Percentiles rank a stretch among this genome's conserved stretches.
These are phyloP conservation scores for Nymphalis urticae DNA, from an alignment of 2,888 invertebrate species.

Conservation along the genomic window DNA sequence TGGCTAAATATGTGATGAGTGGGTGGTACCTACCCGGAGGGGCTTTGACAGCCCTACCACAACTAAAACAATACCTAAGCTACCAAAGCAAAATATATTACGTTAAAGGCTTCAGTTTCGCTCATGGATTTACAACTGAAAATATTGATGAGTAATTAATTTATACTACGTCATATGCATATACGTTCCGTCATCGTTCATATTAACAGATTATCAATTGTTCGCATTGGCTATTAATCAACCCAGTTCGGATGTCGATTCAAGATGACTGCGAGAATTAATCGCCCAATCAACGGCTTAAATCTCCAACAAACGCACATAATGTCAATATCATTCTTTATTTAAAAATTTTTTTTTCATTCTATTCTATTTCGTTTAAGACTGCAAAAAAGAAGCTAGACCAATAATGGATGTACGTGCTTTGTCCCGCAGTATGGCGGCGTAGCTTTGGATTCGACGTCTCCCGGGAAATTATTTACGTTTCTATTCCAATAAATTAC, in stretches of 20 bases:
- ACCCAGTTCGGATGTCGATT: slow-evolving; percentile 50
- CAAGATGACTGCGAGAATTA: slow-evolving; percentile 61
- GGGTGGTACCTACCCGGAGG: too few relatives aligned
- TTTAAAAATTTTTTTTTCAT: neutral
- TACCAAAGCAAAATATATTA: too few relatives aligned
- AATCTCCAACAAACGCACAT: neutral
- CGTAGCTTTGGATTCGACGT: slow-evolving; percentile 34
- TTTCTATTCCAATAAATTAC: slow-evolving; percentile 55
- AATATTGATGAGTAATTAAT: slow-evolving; percentile 11
- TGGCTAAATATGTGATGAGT: too few relatives aligned
- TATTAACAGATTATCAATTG: slow-evolving; percentile 36
- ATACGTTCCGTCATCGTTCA: slow-evolving; percentile 8
- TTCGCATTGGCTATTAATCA: slow-evolving; percentile 54
- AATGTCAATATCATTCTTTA: neutral
- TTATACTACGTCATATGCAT: slow-evolving; percentile 4
- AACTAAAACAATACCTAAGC: too few relatives aligned
- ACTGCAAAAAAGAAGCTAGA: neutral
- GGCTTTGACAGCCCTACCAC: too few relatives aligned
- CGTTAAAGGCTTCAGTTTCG: too few relatives aligned
- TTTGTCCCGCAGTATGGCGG: slow-evolving; percentile 10
- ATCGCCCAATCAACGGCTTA: slow-evolving; percentile 48
- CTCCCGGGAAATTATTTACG: slow-evolving; percentile 66
- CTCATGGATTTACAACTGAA: neutral
- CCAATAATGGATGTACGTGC: slow-evolving; percentile 14
- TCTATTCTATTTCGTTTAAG: neutral